Percentiles rank a stretch among this genome's conserved stretches.
phyloP scores from a whole-genome alignment of 2,113 vertebrate genomes.

The Sus scrofa region DNA sequence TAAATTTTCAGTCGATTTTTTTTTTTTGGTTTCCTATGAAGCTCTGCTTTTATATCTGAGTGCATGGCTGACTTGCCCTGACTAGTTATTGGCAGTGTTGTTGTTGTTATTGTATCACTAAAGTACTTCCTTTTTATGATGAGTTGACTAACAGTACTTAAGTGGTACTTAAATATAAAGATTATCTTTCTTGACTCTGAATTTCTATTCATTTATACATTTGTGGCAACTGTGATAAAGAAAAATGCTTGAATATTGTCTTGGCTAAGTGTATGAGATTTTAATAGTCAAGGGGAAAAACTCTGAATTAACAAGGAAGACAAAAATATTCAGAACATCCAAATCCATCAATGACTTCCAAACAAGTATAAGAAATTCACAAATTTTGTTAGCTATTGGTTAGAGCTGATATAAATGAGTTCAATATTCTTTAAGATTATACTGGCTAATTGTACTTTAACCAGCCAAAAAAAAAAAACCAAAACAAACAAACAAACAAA shows the following conservation, averaged over 20 bases:
- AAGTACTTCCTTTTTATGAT: not conserved
- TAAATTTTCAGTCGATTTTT: not conserved
- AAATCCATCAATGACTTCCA: not conserved
- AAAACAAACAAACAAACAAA: too few relatives aligned
- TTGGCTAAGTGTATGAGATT: not conserved
- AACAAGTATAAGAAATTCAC: not conserved
- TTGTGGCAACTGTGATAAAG: constrained; percentile 5
- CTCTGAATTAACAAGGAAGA: not conserved
- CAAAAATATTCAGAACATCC: not conserved
- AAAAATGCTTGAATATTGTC: not conserved
- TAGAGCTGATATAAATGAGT: not conserved
- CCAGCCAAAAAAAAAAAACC: not conserved
- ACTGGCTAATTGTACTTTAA: not conserved
- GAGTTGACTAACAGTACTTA: not conserved
- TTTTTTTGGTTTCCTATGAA: not conserved
- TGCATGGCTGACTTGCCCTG: not conserved
- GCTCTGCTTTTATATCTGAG: constrained; percentile 12
- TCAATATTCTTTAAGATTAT: not conserved
- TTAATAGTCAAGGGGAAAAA: not conserved
- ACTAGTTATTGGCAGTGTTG: not conserved
- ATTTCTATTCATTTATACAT: constrained; percentile 1
- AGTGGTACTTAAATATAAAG: constrained; percentile 5
- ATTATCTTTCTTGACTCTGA: not conserved
- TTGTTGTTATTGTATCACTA: not conserved
- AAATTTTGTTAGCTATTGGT: not conserved